Conservation (phyloP, 2,797 vertebrate species). For the Cephalopachus bancanus region DNA sequence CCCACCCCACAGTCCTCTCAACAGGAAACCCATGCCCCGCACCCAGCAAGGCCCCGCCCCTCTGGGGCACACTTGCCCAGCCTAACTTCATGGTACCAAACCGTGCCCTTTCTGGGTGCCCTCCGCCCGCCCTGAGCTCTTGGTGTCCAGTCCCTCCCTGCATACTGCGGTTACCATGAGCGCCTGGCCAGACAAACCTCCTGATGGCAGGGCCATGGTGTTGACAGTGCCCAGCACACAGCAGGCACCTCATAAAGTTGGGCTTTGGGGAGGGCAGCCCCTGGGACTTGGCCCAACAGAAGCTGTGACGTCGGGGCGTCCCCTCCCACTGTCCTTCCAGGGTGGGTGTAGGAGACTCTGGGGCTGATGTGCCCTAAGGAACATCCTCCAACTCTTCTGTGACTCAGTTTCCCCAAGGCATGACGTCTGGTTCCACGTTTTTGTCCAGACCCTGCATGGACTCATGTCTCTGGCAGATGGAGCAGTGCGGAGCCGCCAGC, state of each 20-base stretch:
- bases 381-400: neutral
- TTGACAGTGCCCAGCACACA: neutral
- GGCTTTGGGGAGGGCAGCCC: neutral
- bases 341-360: neutral
- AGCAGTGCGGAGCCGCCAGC: rapidly evolving
- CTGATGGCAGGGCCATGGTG: neutral
- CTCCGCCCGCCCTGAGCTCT: neutral
- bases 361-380: neutral
- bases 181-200: too few species aligned
- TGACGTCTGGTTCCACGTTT: neutral
- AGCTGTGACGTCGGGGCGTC: neutral
- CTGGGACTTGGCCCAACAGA: neutral
- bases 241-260: neutral
- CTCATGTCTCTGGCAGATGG: too few species aligned
- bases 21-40: neutral
- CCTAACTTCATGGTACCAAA: neutral
- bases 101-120: too few species aligned
- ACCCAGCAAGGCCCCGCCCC: neutral
- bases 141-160: neutral
- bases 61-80: neutral
- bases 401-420: rapidly evolving
- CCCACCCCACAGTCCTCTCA: neutral
- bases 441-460: neutral
- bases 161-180: too few species aligned
- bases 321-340: neutral